Evolutionary conservation across 2,113 vertebrate species (phyloP), one percentile per base, ranked within the genome.

Genomic region (Cisticola juncidis): DNA sequence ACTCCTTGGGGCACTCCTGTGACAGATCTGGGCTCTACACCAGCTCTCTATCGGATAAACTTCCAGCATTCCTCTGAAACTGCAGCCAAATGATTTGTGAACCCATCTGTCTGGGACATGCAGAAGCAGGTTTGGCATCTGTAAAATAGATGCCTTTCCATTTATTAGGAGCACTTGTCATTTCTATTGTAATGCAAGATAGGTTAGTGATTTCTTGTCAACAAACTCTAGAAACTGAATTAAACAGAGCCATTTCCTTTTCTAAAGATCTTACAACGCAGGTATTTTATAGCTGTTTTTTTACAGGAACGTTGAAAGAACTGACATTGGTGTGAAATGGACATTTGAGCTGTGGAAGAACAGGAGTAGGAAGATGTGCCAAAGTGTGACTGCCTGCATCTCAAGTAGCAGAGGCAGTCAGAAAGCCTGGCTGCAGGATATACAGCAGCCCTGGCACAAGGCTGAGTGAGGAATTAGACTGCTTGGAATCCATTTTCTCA

Each of bases 31-130:
- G 92, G 68, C 81, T 93, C 40, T 26, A 14, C 33, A 89, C 53
- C 66, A 94, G 79, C 54, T 69, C 76, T 90, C 88, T 53, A 45
- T 21, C 38, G 29, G 66, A 78, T 71, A 68, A 62, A 72, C 44
- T 82, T 95, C 64, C 73, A 91, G 19, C 1, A 0, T 68, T 77
- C 61, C 35, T 64, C 51, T 28, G 51, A 61, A 96, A 81, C 5
- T 26, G 36, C n/a, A 92, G 76, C 72, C 57, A 88, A 79, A 15
- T 82, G 92, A 88, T 94, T 95, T 90, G 74, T 89, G 77, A 96
- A 61, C 22, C 77, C 90, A 93, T 95, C 88, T 85, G 71, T 72
- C 26, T 87, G 68, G 29, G 81, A 62, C 66, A 45, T 23, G 66
- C 20, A 70, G 60, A 83, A 69, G 58, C 21, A 81, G 31, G 54